Evolutionary conservation across 30 jellyfish, hydroid and myxozoan genomes (phyloP), one percentile per base, ranked within the genome.

Genomic region (Catostylus mosaicus): DNA sequence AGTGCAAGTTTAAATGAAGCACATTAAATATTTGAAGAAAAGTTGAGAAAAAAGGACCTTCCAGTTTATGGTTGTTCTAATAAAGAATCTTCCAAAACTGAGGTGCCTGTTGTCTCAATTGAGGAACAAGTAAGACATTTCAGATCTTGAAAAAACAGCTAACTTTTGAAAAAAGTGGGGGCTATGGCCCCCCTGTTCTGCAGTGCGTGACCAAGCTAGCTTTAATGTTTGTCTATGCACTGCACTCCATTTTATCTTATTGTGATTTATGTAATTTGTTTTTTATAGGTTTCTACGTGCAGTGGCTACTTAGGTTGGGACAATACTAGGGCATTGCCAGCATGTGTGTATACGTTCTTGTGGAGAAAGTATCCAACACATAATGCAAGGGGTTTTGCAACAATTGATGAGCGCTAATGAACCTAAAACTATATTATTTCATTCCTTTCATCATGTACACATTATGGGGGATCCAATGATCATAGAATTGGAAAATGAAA

Each of bases 231-330:
- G 24, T 50, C 24, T 61, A 61, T 61, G 47, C 37, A 61, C 47
- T 3, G 47, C 26, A 4, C 10, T 20, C 16, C 16, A 7, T 9
- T 61, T 26, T 61, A 61, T 32, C 40, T 61, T 16, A 32, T 11
- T 19, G 30, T 30, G 22, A 29, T 63, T 63, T 26, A 6, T 63
- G 20, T 48, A 72, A 6, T 5, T 23, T 18, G 14, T 22, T 26
- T 50, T 45, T 73, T 30, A 27, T 31, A 47, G 84, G 84, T 73
- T 37, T 64, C 43, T 73, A 32, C 27, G 84, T 31, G 73, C 84
- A 0, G 73, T 73, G 84, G 84, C 70, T 72, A 72, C 37, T 48
- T 72, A 1, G 84, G 84, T 9, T 72, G 84, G 84, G 84, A 72
- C 63, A 72, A 45, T 72, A 72, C 70, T 1, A 72, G 84, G 37